These are phyloP conservation scores for Micropoecilia bifurca DNA, from an alignment of 2,797 vertebrate species.

Conservation along the genomic window DNA sequence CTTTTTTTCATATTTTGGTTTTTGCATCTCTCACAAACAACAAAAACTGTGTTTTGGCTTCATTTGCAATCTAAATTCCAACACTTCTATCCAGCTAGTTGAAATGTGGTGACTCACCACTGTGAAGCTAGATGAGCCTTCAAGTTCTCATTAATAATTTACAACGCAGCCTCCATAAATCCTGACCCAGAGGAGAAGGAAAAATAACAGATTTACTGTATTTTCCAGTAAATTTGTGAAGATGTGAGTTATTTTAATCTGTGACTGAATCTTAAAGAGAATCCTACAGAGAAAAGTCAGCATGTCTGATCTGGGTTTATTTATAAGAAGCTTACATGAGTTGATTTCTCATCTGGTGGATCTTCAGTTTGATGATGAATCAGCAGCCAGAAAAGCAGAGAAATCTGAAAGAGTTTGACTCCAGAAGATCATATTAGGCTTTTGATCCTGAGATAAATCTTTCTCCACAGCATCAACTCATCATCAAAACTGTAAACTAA, in stretches of 20 bases:
- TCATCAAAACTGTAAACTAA: neutral
- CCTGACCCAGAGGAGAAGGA: conserved; percentile 31
- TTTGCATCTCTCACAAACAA: neutral
- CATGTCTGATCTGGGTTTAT: conserved; percentile 2
- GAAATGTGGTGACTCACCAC: conserved; percentile 32
- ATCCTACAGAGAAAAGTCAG: neutral
- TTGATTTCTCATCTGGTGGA: neutral
- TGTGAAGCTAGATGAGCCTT: conserved; percentile 34
- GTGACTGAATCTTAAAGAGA: conserved; percentile 8
- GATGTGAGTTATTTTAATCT: conserved; percentile 9
- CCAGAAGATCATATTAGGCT: conserved; percentile 1
- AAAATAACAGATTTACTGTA: conserved; percentile 15
- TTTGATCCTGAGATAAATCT: neutral
- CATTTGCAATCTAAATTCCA: neutral
- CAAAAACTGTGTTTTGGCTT: neutral
- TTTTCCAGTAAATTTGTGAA: neutral
- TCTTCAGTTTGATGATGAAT: neutral
- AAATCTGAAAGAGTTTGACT: conserved; percentile 12
- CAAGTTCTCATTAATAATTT: conserved; percentile 52
- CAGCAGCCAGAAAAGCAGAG: neutral
- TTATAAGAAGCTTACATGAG: conserved; percentile 5
- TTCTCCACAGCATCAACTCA: neutral
- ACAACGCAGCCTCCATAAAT: conserved; percentile 37
- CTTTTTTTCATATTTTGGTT: neutral
- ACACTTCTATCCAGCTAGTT: conserved; percentile 10